These are phyloP conservation scores for Corbicula japonica DNA, from an alignment of 2,888 invertebrate species.

Conservation along the genomic window DNA sequence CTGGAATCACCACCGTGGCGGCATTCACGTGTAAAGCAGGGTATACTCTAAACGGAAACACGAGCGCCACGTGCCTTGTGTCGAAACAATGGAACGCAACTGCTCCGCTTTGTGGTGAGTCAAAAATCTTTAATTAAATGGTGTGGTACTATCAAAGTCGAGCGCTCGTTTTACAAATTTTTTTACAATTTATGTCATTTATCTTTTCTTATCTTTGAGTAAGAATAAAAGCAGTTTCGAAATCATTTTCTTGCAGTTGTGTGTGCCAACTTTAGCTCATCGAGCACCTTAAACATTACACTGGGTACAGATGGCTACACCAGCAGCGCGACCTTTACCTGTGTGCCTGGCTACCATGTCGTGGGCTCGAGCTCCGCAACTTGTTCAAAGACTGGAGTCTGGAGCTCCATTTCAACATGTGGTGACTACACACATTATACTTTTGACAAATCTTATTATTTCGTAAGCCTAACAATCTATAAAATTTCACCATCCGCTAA, in stretches of 20 bases:
- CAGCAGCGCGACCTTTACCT: slow-evolving; percentile 16
- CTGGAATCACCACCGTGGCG: slow-evolving; percentile 23
- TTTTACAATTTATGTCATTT: too few species aligned
- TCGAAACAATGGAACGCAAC: slow-evolving; percentile 34
- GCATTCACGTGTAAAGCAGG: slow-evolving; percentile 29
- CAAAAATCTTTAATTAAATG: background rate
- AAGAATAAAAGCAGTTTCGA: too few species aligned
- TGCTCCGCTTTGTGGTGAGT: slow-evolving; percentile 51
- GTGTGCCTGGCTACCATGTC: slow-evolving; percentile 17
- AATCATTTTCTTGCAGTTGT: background rate
- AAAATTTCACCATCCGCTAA: too few species aligned
- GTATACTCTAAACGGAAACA: slow-evolving; percentile 35
- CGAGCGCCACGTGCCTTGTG: slow-evolving; percentile 14
- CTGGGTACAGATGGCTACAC: slow-evolving; percentile 8
- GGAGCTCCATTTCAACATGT: slow-evolving; percentile 17
- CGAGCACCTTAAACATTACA: background rate
- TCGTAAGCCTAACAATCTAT: background rate
- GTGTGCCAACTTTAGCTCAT: slow-evolving; percentile 2
- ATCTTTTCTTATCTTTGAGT: too few species aligned
- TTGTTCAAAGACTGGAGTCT: slow-evolving; percentile 15
- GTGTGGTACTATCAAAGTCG: too few species aligned
- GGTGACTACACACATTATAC: slow-evolving; percentile 2
- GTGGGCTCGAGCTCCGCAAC: slow-evolving; percentile 6
- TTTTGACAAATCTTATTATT: background rate
- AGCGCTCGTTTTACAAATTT: too few species aligned